Evolutionary conservation across 2,797 vertebrate species (phyloP).

Genomic region (Tadarida brasiliensis): DNA sequence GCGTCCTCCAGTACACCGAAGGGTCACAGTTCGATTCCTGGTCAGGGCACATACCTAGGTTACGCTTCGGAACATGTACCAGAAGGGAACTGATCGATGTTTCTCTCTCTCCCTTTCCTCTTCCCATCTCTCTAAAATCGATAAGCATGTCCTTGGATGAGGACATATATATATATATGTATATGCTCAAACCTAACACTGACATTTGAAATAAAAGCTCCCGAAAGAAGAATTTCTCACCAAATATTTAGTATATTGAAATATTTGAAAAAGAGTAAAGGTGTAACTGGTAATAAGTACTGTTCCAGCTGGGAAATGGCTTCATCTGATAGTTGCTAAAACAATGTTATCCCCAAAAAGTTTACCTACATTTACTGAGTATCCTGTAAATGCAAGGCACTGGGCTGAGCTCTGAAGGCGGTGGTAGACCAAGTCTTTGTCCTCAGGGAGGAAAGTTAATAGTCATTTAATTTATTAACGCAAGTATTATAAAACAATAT

Average conservation of each 20-base stretch:
- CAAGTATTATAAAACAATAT: not conserved
- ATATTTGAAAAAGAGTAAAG: slow-evolving; percentile 32
- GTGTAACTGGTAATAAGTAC: not conserved
- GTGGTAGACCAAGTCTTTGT: not conserved
- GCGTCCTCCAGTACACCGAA: too few relatives aligned
- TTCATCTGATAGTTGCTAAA: slow-evolving; percentile 39
- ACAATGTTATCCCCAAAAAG: not conserved
- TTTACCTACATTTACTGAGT: not conserved
- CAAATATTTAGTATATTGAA: slow-evolving; percentile 12
- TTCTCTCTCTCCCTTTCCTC: too few relatives aligned
- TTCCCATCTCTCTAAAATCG: too few relatives aligned
- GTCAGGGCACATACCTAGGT: too few relatives aligned
- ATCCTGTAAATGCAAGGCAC: not conserved
- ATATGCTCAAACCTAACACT: not conserved
- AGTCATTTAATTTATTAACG: not conserved
- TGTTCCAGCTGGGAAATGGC: not conserved
- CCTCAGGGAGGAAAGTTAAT: slow-evolving; percentile 13
- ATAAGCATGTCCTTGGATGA: too few relatives aligned
- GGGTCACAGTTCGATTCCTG: too few relatives aligned
- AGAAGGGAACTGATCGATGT: too few relatives aligned
- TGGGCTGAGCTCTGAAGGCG: not conserved
- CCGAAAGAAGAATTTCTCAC: not conserved
- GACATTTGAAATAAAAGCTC: slow-evolving; percentile 5
- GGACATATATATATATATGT: too few relatives aligned
- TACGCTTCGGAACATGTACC: too few relatives aligned